phyloP scores from a whole-genome alignment of 2,888 invertebrate species.

The Iphiclides podalirius region DNA sequence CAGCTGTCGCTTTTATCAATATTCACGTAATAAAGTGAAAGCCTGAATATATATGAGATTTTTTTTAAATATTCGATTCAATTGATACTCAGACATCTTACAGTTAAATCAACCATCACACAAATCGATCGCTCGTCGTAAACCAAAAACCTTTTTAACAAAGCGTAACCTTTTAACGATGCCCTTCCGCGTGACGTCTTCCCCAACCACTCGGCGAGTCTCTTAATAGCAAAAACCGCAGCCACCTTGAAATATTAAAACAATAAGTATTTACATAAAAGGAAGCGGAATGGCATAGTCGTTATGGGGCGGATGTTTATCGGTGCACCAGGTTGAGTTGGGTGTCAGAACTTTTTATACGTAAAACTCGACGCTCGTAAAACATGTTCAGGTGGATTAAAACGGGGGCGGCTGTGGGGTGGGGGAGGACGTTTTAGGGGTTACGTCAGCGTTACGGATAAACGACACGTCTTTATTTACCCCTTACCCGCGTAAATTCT shows the following conservation, averaged over 20 bases:
- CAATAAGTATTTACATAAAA: slow-evolving; percentile 54
- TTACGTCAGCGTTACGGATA: slow-evolving; percentile 31
- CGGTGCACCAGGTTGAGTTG: slow-evolving; percentile 46
- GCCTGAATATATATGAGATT: too few relatives aligned
- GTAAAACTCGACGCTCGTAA: slow-evolving; percentile 70
- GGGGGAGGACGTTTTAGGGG: slow-evolving; percentile 38
- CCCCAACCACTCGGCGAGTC: neutral
- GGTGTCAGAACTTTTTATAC: slow-evolving; percentile 65
- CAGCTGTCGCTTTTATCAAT: too few relatives aligned
- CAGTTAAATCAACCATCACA: neutral
- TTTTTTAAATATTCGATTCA: neutral
- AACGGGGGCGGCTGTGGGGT: slow-evolving; percentile 54
- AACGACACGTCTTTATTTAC: slow-evolving; percentile 33
- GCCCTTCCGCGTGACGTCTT: neutral
- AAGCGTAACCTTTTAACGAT: neutral
- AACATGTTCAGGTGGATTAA: slow-evolving; percentile 72
- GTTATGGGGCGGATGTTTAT: slow-evolving; percentile 54
- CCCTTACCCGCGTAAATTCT: slow-evolving; percentile 18
- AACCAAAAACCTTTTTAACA: neutral
- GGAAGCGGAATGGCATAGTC: slow-evolving; percentile 36
- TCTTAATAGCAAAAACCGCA: slow-evolving; percentile 36
- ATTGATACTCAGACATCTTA: neutral
- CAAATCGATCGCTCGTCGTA: neutral
- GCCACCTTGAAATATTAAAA: slow-evolving; percentile 55
- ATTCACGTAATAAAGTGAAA: too few relatives aligned